These are phyloP conservation scores for Myrmophylax atrothorax DNA, from an alignment of 2,113 vertebrate species.

Conservation along the genomic window DNA sequence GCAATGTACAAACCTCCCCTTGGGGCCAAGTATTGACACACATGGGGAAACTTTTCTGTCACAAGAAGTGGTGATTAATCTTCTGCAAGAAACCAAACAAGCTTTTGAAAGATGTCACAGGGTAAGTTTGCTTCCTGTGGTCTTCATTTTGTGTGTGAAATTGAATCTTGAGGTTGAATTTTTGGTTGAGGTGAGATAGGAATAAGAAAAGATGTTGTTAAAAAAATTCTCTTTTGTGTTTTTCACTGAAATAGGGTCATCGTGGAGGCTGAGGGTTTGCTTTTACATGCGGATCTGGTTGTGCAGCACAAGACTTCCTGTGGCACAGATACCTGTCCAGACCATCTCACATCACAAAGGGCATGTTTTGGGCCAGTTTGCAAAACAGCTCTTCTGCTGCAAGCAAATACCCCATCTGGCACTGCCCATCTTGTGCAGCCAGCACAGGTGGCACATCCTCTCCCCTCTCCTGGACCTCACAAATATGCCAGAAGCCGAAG, in stretches of 20 bases:
- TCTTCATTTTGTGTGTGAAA: background rate
- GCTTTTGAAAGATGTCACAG: slow-evolving; percentile 98
- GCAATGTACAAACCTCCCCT: slow-evolving; percentile 90
- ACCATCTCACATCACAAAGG: background rate
- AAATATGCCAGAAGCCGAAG: background rate
- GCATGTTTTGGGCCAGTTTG: background rate
- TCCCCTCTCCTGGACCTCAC: background rate
- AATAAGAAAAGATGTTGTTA: background rate
- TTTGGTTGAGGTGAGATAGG: background rate
- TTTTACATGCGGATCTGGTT: background rate
- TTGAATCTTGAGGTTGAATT: background rate
- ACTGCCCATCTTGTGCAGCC: background rate
- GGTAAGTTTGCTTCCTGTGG: slow-evolving; percentile 74
- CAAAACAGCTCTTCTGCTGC: background rate
- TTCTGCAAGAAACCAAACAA: slow-evolving; percentile 96
- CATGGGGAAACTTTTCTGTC: slow-evolving; percentile 97
- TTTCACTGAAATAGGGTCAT: background rate
- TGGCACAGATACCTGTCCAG: background rate
- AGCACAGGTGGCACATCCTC: background rate
- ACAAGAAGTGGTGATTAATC: slow-evolving; percentile 96
- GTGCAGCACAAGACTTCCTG: background rate
- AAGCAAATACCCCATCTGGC: background rate
- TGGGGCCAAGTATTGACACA: slow-evolving; percentile 96
- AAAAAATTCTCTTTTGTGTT: background rate
- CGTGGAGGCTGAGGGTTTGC: background rate